Conservation (phyloP, 2,888 invertebrate genomes). For the Neria commutata region DNA sequence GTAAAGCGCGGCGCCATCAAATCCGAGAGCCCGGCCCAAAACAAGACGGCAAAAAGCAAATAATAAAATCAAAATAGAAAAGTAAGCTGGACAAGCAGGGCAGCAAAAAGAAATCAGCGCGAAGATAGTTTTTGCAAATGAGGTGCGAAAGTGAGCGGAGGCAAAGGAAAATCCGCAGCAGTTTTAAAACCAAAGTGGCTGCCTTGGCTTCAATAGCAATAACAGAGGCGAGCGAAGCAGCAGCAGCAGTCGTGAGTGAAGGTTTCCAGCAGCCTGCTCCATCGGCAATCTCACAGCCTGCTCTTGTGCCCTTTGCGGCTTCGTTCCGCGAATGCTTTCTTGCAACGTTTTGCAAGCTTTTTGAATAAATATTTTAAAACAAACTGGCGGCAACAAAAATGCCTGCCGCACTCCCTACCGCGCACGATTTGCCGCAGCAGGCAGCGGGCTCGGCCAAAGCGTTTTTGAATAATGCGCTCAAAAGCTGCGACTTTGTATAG, state of each 20-base stretch:
- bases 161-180: neutral
- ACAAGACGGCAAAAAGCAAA: neutral
- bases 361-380: neutral
- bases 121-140: neutral
- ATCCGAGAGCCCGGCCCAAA: too few species aligned
- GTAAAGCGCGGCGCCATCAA: neutral
- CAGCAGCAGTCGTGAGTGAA: too few species aligned
- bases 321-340: neutral
- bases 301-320: neutral
- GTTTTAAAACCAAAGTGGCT: neutral
- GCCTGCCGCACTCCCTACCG: too few species aligned
- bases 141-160: neutral
- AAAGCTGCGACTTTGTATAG: neutral
- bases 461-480: too few species aligned
- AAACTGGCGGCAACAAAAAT: neutral
- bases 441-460: too few species aligned
- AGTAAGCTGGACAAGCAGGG: slow-evolving; percentile 1
- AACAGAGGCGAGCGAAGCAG: neutral
- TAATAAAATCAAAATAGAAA: slow-evolving; percentile 10
- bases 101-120: neutral
- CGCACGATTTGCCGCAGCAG: too few species aligned
- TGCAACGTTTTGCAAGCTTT: neutral
- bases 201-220: neutral
- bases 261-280: too few species aligned
- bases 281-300: too few species aligned